Evolutionary conservation across 2,113 vertebrate genomes (phyloP).

Genomic region (Ptilorrhoa leucosticta): DNA sequence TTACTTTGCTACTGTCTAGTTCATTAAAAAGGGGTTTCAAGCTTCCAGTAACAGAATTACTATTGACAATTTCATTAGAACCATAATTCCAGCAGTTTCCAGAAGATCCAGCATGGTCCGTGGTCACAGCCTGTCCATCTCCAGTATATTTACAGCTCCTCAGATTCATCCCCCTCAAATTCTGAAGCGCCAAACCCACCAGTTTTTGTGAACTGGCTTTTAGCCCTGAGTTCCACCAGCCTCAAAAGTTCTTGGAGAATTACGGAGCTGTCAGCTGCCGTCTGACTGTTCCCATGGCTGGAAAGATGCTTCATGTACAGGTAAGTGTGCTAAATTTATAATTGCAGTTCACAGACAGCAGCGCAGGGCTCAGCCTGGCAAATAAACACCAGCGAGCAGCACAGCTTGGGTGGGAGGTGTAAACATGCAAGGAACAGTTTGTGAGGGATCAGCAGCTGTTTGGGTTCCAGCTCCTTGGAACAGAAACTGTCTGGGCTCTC

Average conservation of each 20-base stretch:
- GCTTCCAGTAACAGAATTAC: conserved; percentile 66
- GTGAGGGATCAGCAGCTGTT: neutral
- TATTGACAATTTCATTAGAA: conserved; percentile 75
- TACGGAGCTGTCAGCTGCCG: neutral
- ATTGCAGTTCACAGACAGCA: neutral
- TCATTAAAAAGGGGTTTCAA: conserved; percentile 71
- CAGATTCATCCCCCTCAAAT: neutral
- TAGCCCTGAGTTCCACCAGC: neutral
- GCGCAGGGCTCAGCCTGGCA: neutral
- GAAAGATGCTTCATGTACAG: neutral
- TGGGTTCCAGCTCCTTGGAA: neutral
- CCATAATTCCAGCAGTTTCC: conserved; percentile 61
- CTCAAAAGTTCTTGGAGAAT: conserved; percentile 8
- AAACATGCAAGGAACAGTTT: neutral
- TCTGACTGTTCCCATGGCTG: neutral
- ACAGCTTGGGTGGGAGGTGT: neutral
- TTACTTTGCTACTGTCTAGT: conserved; percentile 69
- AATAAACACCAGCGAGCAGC: neutral
- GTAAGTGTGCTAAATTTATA: neutral
- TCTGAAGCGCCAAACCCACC: conserved; percentile 48
- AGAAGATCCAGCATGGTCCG: conserved; percentile 49
- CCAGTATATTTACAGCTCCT: conserved; percentile 38
- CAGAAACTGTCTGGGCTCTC: neutral
- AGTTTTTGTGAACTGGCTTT: conserved; percentile 12
- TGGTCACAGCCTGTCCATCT: conserved; percentile 53